A percentile compares a stretch with the other conserved stretches of the same genome.
Evolutionary conservation across 2,797 vertebrate genomes (phyloP).

Genomic region (Paramormyrops hopkinsi): DNA sequence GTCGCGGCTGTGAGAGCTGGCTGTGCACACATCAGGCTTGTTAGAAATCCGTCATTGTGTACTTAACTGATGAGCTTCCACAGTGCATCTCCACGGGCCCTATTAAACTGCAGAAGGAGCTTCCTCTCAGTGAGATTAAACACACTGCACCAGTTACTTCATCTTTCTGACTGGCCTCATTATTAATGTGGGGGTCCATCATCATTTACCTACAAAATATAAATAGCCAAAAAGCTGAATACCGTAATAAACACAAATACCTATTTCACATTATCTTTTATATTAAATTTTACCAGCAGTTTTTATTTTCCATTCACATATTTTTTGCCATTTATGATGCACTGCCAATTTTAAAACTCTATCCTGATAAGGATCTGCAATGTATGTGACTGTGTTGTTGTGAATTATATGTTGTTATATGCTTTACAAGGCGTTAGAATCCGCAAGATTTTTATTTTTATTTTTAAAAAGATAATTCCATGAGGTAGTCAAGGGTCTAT

Average conservation of each 20-base stretch:
- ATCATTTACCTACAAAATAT: conserved; percentile 5
- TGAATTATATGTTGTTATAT: background rate
- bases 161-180: background rate
- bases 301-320: background rate
- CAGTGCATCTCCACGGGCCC: background rate
- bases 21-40: background rate
- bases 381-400: background rate
- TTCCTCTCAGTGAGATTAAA: background rate
- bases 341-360: background rate
- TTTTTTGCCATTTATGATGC: background rate
- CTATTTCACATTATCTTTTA: background rate
- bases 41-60: background rate
- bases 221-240: background rate
- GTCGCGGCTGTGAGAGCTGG: background rate
- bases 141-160: background rate
- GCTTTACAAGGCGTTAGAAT: background rate
- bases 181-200: background rate
- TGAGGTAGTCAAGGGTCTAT: background rate
- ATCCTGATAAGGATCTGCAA: background rate
- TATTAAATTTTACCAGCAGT: background rate
- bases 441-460: background rate
- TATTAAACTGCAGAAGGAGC: background rate
- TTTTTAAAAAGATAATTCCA: background rate
- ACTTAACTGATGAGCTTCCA: background rate
- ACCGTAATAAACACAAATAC: background rate